A percentile compares a stretch with the other conserved stretches of the same genome.
These are phyloP conservation scores for Dolichotis patagonum DNA, from an alignment of 2,113 vertebrate genomes.

Conservation along the genomic window DNA sequence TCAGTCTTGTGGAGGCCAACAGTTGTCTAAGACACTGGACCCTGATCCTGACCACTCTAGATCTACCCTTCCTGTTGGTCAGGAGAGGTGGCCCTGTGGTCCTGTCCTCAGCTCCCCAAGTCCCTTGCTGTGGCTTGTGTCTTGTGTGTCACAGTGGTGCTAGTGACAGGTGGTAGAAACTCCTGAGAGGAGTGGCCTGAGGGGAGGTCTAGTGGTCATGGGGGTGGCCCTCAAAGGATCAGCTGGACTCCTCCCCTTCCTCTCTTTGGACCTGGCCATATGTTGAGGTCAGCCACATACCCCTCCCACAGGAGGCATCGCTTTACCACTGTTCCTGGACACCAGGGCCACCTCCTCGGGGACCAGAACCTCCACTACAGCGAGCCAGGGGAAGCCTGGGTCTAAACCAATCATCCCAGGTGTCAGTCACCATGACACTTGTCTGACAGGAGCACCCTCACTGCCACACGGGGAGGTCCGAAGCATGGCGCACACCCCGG, in stretches of 20 bases:
- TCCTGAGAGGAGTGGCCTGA: background rate
- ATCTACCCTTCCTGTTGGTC: background rate
- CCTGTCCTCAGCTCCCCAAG: background rate
- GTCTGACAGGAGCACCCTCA: background rate
- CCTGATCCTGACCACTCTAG: background rate
- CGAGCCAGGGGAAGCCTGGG: background rate
- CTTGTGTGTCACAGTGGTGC: background rate
- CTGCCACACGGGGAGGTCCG: background rate
- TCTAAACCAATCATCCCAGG: background rate
- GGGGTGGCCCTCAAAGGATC: background rate
- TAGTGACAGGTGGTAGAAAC: background rate
- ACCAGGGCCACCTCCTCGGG: too few species aligned
- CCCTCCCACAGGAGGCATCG: too few species aligned
- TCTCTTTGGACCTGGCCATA: background rate
- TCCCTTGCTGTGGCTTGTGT: background rate
- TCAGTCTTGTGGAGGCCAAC: background rate
- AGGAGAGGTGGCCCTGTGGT: background rate
- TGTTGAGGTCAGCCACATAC: too few species aligned
- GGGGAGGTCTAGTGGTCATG: background rate
- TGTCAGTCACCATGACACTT: background rate
- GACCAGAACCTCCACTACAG: background rate
- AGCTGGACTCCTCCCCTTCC: background rate
- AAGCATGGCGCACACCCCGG: background rate
- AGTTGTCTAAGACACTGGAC: fast-evolving
- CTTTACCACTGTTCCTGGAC: background rate